A percentile compares a stretch with the other conserved stretches of the same genome.
Conservation (phyloP, 2,113 vertebrate genomes). For the Onychorhynchus coronatus region DNA sequence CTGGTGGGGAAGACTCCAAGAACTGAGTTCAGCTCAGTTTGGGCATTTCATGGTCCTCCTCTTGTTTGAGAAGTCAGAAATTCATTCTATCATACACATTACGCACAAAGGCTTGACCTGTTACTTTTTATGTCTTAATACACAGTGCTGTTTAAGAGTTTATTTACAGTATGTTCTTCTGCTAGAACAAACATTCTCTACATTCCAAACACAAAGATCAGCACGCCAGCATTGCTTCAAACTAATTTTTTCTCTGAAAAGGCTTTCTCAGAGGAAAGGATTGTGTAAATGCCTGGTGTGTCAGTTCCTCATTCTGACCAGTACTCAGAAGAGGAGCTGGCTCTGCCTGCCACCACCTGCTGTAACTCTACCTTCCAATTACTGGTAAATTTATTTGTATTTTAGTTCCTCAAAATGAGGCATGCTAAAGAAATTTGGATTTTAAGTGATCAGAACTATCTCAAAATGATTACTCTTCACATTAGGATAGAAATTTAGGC, state of each 20-base stretch:
- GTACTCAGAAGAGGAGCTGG: not conserved
- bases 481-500: not conserved
- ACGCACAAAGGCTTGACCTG: not conserved
- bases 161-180: not conserved
- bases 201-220: not conserved
- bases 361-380: not conserved
- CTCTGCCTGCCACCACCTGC: not conserved
- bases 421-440: not conserved
- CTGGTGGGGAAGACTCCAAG: not conserved
- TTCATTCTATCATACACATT: not conserved
- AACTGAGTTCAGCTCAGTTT: not conserved
- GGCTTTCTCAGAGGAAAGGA: not conserved
- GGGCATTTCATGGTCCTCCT: not conserved
- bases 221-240: not conserved
- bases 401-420: not conserved
- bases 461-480: not conserved
- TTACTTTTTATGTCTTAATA: not conserved
- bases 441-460: not conserved
- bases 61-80: not conserved
- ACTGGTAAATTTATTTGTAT: fast-evolving
- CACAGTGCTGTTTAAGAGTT: not conserved
- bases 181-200: not conserved
- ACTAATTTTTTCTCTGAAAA: not conserved
- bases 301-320: not conserved
- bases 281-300: not conserved